A percentile compares a stretch with the other conserved stretches of the same genome.
Evolutionary conservation across 2,113 vertebrate genomes (phyloP).

Genomic region (Etia nguti): DNA sequence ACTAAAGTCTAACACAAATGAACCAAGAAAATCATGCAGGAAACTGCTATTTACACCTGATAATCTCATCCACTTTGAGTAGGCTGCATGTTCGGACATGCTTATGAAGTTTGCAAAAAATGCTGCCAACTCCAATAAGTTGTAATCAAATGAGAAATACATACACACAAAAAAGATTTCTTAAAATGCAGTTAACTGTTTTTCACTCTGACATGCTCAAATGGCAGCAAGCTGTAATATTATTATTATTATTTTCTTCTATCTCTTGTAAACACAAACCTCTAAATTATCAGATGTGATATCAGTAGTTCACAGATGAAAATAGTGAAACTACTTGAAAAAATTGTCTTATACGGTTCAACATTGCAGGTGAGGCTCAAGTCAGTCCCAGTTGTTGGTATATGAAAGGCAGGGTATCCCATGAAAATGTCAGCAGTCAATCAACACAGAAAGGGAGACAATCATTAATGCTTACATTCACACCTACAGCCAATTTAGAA

Average conservation of each 20-base stretch:
- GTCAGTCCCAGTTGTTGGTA: background rate
- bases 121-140: background rate
- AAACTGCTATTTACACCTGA: rapidly evolving
- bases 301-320: background rate
- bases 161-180: background rate
- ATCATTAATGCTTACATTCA: background rate
- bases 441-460: background rate
- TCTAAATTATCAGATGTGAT: background rate
- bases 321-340: background rate
- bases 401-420: background rate
- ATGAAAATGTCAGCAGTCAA: background rate
- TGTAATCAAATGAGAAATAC: background rate
- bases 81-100: background rate
- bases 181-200: rapidly evolving
- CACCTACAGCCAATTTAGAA: background rate
- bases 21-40: background rate
- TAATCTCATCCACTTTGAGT: background rate
- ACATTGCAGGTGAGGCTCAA: rapidly evolving
- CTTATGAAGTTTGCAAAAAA: background rate
- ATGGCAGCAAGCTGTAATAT: rapidly evolving
- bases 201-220: background rate
- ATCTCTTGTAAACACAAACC: background rate
- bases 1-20: background rate
- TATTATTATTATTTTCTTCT: background rate
- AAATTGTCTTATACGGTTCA: background rate